A percentile compares a stretch with the other conserved stretches of the same genome.
These are phyloP conservation scores for Chymomyza caudatula DNA, from an alignment of 2,888 invertebrate genomes.

Conservation along the genomic window DNA sequence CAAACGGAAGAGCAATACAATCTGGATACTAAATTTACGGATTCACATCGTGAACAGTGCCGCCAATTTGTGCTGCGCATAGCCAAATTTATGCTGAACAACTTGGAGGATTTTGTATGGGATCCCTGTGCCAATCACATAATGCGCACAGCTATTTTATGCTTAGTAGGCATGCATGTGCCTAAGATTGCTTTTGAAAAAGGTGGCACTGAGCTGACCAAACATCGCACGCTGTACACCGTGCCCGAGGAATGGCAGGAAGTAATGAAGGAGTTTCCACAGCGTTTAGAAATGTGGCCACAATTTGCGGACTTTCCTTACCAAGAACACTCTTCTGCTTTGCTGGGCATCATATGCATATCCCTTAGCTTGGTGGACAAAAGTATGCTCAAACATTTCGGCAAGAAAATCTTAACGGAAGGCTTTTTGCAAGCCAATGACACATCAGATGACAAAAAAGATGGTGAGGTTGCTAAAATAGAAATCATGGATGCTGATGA, in stretches of 20 bases:
- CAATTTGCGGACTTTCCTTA: conserved; percentile 87
- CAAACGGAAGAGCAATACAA: conserved; percentile 73
- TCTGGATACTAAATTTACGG: conserved; percentile 74
- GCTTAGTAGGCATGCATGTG: conserved; percentile 83
- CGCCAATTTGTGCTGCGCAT: conserved; percentile 84
- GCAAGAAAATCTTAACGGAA: conserved; percentile 82
- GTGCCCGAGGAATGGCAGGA: conserved; percentile 82
- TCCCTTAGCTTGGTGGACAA: conserved; percentile 82
- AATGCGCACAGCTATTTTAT: conserved; percentile 85
- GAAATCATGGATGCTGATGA: conserved; percentile 57
- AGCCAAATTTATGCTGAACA: conserved; percentile 88
- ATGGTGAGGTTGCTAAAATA: conserved; percentile 59
- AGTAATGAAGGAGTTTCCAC: conserved; percentile 82
- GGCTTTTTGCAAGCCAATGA: conserved; percentile 66
- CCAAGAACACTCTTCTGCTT: conserved; percentile 84
- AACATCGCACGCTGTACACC: conserved; percentile 69
- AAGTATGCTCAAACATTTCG: conserved; percentile 81
- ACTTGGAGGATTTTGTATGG: conserved; percentile 90
- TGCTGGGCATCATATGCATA: conserved; percentile 81
- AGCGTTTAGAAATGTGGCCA: conserved; percentile 85
- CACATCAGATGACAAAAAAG: conserved; percentile 41
- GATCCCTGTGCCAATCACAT: conserved; percentile 88
- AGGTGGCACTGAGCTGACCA: conserved; percentile 68
- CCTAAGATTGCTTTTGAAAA: conserved; percentile 79
- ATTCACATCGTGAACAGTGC: conserved; percentile 80